Percentiles rank a stretch among this genome's conserved stretches.
These are phyloP conservation scores for Ephestia elutella DNA, from an alignment of 1,140 invertebrate genomes.

Conservation along the genomic window DNA sequence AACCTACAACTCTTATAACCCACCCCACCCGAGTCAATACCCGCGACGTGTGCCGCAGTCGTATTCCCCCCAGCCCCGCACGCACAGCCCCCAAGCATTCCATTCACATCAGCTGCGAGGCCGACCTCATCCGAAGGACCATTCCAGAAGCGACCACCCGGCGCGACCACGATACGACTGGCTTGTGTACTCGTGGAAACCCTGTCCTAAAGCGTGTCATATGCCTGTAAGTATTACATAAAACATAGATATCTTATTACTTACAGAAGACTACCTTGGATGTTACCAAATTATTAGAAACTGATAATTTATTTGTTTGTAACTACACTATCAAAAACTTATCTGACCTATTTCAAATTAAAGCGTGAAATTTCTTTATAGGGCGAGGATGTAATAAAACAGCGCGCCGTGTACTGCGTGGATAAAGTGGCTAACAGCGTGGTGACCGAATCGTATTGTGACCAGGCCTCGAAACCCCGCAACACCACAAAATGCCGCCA, in stretches of 20 bases:
- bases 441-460: slow-evolving; percentile 53
- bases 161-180: slow-evolving; percentile 17
- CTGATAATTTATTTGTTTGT: no score
- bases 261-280: no score
- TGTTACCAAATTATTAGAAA: no score
- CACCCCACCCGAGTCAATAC: background rate
- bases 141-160: background rate
- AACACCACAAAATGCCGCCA: slow-evolving; percentile 52
- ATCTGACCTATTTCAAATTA: background rate
- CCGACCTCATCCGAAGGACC: background rate
- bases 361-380: slow-evolving; percentile 22
- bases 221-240: slow-evolving; percentile 44
- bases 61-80: background rate
- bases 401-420: slow-evolving; percentile 52
- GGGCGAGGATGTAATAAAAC: slow-evolving; percentile 54
- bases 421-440: slow-evolving; percentile 53
- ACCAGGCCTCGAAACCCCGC: slow-evolving; percentile 45
- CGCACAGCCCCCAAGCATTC: background rate
- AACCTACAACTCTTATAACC: background rate
- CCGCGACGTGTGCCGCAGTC: background rate
- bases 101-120: background rate
- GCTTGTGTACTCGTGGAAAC: slow-evolving; percentile 53
- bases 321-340: no score
- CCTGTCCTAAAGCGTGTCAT: slow-evolving; percentile 47
- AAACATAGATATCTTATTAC: background rate